Evolutionary conservation across 2,113 vertebrate species (phyloP).

Genomic region (Theropithecus gelada): DNA sequence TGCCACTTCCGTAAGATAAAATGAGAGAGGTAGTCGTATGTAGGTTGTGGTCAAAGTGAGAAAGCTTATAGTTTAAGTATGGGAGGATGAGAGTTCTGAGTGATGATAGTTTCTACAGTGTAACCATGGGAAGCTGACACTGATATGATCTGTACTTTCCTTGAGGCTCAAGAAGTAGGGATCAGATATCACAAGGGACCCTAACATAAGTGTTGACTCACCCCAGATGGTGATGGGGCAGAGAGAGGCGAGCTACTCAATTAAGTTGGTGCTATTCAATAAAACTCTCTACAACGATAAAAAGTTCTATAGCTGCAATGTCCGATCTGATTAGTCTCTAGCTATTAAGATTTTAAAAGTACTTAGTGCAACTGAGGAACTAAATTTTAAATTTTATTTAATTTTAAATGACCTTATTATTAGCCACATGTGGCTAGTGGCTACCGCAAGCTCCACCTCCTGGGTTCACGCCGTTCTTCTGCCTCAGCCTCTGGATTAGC

Average conservation of each 20-base stretch:
- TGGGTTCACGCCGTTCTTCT: too few relatives aligned
- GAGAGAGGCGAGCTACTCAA: neutral
- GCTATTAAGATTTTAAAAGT: neutral
- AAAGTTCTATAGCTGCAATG: neutral
- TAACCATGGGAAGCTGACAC: neutral
- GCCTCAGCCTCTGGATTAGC: too few relatives aligned
- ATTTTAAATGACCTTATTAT: neutral
- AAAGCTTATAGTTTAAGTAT: neutral
- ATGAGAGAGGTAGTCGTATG: neutral
- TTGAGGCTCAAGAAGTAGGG: neutral
- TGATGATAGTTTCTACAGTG: neutral
- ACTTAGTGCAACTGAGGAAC: neutral
- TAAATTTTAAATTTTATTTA: neutral
- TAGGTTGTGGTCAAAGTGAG: neutral
- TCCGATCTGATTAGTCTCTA: neutral
- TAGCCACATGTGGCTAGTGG: neutral
- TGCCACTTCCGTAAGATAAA: neutral
- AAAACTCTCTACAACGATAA: neutral
- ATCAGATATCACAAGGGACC: neutral
- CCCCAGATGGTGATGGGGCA: neutral
- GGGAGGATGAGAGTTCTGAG: neutral
- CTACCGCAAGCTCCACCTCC: too few relatives aligned
- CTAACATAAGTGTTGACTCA: neutral
- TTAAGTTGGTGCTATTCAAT: neutral
- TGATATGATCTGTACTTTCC: neutral